Base-by-base conservation (phyloP, 1,140 invertebrate species). In the Brachionus angularis region DNA sequence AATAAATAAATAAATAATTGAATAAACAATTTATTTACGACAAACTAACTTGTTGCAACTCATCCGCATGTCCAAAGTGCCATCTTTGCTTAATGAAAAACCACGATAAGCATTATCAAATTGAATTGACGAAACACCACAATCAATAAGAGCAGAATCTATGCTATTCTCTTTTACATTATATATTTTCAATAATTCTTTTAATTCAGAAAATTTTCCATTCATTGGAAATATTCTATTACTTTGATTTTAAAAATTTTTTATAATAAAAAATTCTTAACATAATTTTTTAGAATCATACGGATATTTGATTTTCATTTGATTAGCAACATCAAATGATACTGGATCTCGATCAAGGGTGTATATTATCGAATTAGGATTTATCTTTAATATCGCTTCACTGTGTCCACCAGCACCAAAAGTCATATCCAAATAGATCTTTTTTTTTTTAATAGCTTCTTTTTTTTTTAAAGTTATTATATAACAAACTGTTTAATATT, bases 31-130 rank as follows among this genome's bases (percentile, higher is more conserved):
- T 14, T n/a, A 53, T n/a, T 23, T n/a, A n/a, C n/a, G 14, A 53
- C 12, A 12, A 14, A 50, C 53, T 53, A 83, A 87, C 75, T 88
- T 84, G 29, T 84, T 80, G 1, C 87, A 86, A 83, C 94, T 90
- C 93, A 97, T 97, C 78, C 93, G 84, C 93, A 97, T 96, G 78
- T 96, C 94, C 50, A 98, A 83, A 7, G 88, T 89, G 0, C 91
- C 91, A 84, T 94, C 85, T 49, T 86, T 85, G 49, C 86, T 88
- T 0, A 95, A 74, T 12, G 89, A 87, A 82, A 98, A 97, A 4
- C 94, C 94, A 77, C 94, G 84, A 16, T 85, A 82, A 1, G 86
- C 81, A 75, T 84, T 83, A 77, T 95, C 89, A 78, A 94, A 88
- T 81, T 98, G 94, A 90, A 96, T 95, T 1, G 91, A 93, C 3